A percentile compares a stretch with the other conserved stretches of the same genome.
phyloP scores from a whole-genome alignment of 2,888 invertebrate species.

The Diarsia mendica region DNA sequence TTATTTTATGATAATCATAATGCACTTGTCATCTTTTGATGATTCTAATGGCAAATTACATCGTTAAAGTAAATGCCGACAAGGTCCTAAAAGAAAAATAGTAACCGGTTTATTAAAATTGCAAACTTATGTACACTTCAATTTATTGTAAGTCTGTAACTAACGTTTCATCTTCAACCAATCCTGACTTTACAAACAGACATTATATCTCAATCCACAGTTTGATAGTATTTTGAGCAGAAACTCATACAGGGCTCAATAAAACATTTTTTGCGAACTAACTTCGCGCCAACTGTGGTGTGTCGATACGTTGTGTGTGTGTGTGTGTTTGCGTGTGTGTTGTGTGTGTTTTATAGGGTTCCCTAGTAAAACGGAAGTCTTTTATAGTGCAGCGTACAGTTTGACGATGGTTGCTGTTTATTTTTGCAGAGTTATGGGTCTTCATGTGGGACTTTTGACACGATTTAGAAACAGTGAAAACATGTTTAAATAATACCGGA shows the following conservation, averaged over 20 bases:
- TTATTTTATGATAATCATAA: background rate
- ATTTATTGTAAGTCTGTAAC: no score
- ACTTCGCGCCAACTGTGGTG: slow-evolving; percentile 64
- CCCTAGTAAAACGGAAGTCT: slow-evolving; percentile 17
- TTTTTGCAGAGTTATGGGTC: background rate
- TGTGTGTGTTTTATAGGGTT: slow-evolving; percentile 39
- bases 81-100: background rate
- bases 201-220: slow-evolving; percentile 41
- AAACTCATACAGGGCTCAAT: slow-evolving; percentile 55
- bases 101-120: background rate
- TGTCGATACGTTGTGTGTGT: slow-evolving; percentile 47
- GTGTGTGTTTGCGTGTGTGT: slow-evolving; percentile 4
- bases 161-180: no score
- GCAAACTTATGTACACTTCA: background rate
- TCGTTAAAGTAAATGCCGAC: background rate
- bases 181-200: slow-evolving; percentile 2
- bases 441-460: background rate
- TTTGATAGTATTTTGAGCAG: slow-evolving; percentile 53
- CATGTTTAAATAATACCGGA: background rate
- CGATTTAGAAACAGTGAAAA: no score
- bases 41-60: no score
- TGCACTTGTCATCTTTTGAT: no score
- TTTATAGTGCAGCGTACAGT: background rate
- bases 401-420: slow-evolving; percentile 22
- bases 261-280: slow-evolving; percentile 65